Evolutionary conservation across 2,113 vertebrate species (phyloP), one percentile per base, ranked within the genome.

Genomic region (Nettapus auritus): DNA sequence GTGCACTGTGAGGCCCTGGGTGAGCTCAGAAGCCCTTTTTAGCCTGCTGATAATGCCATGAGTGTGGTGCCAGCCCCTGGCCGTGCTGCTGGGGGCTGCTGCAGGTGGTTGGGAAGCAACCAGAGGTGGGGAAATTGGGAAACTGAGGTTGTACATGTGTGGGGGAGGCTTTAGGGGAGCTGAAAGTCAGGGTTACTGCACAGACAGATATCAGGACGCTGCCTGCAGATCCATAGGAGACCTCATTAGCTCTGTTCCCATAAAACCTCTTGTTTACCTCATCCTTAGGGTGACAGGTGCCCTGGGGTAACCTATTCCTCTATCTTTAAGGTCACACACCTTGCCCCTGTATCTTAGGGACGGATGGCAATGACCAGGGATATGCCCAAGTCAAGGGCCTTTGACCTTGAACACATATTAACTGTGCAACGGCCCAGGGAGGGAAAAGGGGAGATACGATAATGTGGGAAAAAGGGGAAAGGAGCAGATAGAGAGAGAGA

Each of bases 31-130:
- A 34, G 11, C 75, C 55, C 36, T 70, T 70, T 46, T 44, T 52
- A 71, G 69, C 62, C 29, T 64, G 62, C 31, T 46, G 21, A 31
- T 5, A 34, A 70, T 3, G 0, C 71, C 4, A 4, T 26, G 3
- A 2, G 10, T 0, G 0, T 0, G 9, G 33, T n/a, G 42, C 44
- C 92, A 55, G 7, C 3, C 40, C n/a, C 0, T 0, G 4, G 31
- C 21, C 3, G 0, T 33, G 48, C 36, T 75, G 23, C 71, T 36
- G 6, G 1, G 31, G 46, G 18, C 7, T 62, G 1, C 60, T 46
- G 52, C 50, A 62, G 38, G 17, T n/a, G 75, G 28, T 2, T 26
- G 25, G 13, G 31, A 52, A 68, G 50, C 0, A 0, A 18, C 22
- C 15, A 53, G 48, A 64, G 15, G 4, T 57, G n/a, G 38, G 36